These are phyloP conservation scores for Microctonus hyperodae DNA, from an alignment of 2,888 invertebrate species.

Conservation along the genomic window DNA sequence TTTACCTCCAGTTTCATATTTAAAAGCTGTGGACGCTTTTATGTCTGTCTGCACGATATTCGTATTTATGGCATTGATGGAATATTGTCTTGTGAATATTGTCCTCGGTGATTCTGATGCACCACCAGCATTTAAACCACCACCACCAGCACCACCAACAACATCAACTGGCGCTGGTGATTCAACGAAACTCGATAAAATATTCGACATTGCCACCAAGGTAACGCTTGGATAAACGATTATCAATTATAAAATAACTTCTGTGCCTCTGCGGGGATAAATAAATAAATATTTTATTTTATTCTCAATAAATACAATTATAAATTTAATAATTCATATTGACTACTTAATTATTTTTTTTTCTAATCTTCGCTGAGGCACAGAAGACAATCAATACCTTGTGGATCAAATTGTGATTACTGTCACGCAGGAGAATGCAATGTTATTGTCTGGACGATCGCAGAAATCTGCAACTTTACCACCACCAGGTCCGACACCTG, in stretches of 20 bases:
- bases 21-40: slow-evolving; percentile 91
- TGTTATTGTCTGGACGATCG: slow-evolving; percentile 59
- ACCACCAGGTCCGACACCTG: slow-evolving; percentile 65
- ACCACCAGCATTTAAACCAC: slow-evolving; percentile 65
- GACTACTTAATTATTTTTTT: neutral
- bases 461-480: slow-evolving; percentile 59
- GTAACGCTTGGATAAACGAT: slow-evolving; percentile 50
- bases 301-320: too few relatives aligned
- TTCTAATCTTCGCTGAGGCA: slow-evolving; percentile 42
- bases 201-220: slow-evolving; percentile 67
- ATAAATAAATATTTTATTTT: neutral
- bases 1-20: slow-evolving; percentile 89
- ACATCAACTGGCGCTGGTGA: slow-evolving; percentile 58
- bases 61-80: slow-evolving; percentile 94
- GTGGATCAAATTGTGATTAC: slow-evolving; percentile 54
- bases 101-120: slow-evolving; percentile 78
- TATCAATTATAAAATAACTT: slow-evolving; percentile 35
- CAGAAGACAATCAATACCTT: slow-evolving; percentile 44
- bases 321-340: too few relatives aligned
- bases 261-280: slow-evolving; percentile 45
- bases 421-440: slow-evolving; percentile 60
- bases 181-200: slow-evolving; percentile 64
- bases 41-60: slow-evolving; percentile 94
- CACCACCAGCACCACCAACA: slow-evolving; percentile 70
- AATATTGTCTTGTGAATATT: slow-evolving; percentile 89